phyloP scores from a whole-genome alignment of 2,797 vertebrate species.

The Buphagus erythrorhynchus region DNA sequence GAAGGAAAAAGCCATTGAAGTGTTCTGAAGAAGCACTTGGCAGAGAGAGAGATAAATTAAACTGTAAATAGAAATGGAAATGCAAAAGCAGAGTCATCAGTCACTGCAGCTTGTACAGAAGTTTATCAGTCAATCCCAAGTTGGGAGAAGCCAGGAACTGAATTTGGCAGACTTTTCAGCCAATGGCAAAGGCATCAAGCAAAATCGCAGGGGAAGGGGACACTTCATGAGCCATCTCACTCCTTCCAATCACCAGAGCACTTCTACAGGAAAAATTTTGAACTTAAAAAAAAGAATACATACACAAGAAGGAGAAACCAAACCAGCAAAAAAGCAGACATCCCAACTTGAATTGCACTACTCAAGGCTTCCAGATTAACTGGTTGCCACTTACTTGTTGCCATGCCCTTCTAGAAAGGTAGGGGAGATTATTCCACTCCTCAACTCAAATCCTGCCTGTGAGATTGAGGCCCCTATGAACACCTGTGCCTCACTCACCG shows the following conservation, averaged over 20 bases:
- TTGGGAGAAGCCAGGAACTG: not conserved
- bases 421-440: not conserved
- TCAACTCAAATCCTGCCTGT: not conserved
- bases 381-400: not conserved
- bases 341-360: not conserved
- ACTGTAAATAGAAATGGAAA: constrained; percentile 57
- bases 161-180: not conserved
- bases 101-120: not conserved
- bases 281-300: not conserved
- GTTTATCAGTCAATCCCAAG: not conserved
- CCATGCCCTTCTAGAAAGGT: not conserved
- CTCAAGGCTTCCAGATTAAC: not conserved
- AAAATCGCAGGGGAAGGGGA: rapidly evolving
- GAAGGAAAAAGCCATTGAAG: constrained; percentile 54
- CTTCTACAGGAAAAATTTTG: not conserved
- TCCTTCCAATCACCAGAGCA: not conserved
- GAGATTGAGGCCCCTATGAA: not conserved
- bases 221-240: rapidly evolving
- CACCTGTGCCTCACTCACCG: not conserved
- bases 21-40: constrained; percentile 11
- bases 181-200: rapidly evolving
- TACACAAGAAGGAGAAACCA: not conserved
- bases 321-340: not conserved
- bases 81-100: not conserved
- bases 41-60: constrained; percentile 47